These are phyloP conservation scores for Chroicocephalus ridibundus DNA, from an alignment of 2,113 vertebrate genomes.

Conservation along the genomic window DNA sequence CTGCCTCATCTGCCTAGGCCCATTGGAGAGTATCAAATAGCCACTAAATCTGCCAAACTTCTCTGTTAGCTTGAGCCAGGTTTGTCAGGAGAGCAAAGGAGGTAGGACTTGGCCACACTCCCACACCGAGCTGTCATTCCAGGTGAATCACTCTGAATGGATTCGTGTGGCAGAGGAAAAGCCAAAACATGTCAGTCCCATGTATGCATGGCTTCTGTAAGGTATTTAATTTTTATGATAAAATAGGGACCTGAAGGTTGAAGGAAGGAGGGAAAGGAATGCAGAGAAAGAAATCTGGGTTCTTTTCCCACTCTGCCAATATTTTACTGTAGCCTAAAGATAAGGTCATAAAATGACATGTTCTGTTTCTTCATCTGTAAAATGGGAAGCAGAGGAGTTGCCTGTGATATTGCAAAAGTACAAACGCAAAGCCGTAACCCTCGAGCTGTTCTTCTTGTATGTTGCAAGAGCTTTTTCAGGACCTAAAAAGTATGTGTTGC, in stretches of 20 bases:
- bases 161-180: not conserved
- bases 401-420: not conserved
- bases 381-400: not conserved
- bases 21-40: not conserved
- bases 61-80: not conserved
- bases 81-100: not conserved
- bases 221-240: not conserved
- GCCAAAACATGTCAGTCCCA: not conserved
- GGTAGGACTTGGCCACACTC: not conserved
- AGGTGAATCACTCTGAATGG: not conserved
- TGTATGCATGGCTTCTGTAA: not conserved
- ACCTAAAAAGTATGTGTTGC: not conserved
- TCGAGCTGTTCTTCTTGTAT: not conserved
- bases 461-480: not conserved
- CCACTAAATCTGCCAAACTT: not conserved
- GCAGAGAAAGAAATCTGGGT: not conserved
- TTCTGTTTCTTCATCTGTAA: not conserved
- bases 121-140: rapidly evolving
- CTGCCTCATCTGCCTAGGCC: not conserved
- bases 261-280: not conserved
- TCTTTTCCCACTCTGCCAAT: not conserved
- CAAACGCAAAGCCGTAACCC: not conserved
- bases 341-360: not conserved
- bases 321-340: not conserved
- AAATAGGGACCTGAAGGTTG: not conserved